Base-by-base conservation (phyloP, 2,113 vertebrate species). In the Lonchura striata region DNA sequence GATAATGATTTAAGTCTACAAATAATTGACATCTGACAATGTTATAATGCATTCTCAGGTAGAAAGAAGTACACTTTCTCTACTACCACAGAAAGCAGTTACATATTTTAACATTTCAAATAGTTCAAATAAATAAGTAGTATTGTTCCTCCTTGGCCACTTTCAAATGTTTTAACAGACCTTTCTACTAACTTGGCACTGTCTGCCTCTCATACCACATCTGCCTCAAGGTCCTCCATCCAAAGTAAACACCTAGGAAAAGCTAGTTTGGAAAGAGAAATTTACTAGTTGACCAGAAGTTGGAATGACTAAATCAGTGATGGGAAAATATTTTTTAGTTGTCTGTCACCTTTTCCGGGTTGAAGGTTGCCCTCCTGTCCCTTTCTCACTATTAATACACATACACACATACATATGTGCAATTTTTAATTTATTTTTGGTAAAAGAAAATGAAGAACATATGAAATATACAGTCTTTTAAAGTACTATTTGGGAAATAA, bases 181-280 rank as follows among this genome's bases (percentile, higher is more conserved):
- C 46, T 94, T 97, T 95, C 87, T 88, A 82, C 68, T 68, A 90
- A 79, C 50, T 85, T 97, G 95, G 92, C 88, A 87, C 54, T 69
- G 63, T 72, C 47, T 10, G 4, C 77, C 21, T 64, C 80, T 97
- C 76, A 13, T 61, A 96, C 79, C 69, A 89, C 1, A 1, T 66
- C 87, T 87, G 84, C 89, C 79, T 72, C 95, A 88, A 96, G 37
- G 23, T 87, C 35, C 16, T 81, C 37, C 44, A 90, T 80, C 86
- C 92, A 97, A 96, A 96, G 87, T 35, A 97, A 97, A 96, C 31
- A 54, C 7, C 7, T 60, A 86, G 94, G 49, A 97, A 96, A 97
- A 84, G 77, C 86, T 63, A 82, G 81, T 70, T 85, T 90, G 76
- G 90, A 88, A 92, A 74, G 41, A 87, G 71, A 85, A 91, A 96